Base-by-base conservation (phyloP, 2,888 invertebrate species). In the Eurytoma californica region DNA sequence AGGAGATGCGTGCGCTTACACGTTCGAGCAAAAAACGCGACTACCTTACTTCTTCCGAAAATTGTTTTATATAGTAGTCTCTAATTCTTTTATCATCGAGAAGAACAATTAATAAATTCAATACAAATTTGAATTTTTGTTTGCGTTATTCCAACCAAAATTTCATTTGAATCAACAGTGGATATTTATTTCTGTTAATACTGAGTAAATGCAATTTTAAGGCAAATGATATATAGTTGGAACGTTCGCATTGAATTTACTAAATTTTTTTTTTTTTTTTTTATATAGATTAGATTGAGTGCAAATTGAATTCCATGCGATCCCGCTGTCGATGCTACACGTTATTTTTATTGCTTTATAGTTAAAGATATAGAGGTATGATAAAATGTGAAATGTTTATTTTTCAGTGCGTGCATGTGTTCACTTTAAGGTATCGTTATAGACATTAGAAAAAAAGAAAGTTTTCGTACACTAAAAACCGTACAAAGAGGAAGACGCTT, bases 281-380 rank as follows among this genome's bases (percentile, higher is more conserved):
- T 30, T 7, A 9, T 39, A 39, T 39, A 39, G 39, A 9, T 39
- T 39, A 39, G 9, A 9, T 39, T 39, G 39, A 39, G 18, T 53
- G 72, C 53, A 18, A 72, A 72, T 63, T 2, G 55, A 69, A 55
- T 47, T 69, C 57, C 3, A 65, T 49, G 58, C 20, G 9, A 24
- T 72, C 20, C 53, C 24, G 49, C n/a, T 65, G 28, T 18, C 53
- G 47, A 60, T 78, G 12, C 14, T 58, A 69, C 53, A 20, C 39
- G 2, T 63, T 66, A 65, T 30, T 68, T 72, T 78, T 78, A 78
- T 78, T 78, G 77, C 77, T 78, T 78, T 67, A 78, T 67, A 72
- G 72, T 68, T 78, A 65, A 72, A 58, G 58, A 60, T 20, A 39
- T 39, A 61, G 72, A 78, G 67, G 60, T 72, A 55, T 72, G 9